Conservation (phyloP, 2,797 vertebrate genomes). For the Mus minutoides region DNA sequence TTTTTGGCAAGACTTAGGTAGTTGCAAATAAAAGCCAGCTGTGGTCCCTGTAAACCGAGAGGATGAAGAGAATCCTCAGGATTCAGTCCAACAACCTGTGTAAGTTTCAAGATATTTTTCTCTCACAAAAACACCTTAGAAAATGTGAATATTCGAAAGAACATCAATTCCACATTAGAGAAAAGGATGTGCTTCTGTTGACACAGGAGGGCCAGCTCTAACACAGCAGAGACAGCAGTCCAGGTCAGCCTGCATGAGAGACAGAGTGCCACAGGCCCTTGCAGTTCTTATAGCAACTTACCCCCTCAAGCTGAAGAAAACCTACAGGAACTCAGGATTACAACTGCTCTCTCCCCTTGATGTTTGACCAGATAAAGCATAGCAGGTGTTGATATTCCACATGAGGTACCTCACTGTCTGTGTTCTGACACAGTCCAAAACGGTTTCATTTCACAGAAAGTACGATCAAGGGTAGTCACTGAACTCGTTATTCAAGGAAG, state of each 20-base stretch:
- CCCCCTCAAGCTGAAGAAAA: neutral
- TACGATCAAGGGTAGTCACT: neutral
- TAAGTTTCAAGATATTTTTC: neutral
- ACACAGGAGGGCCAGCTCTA: neutral
- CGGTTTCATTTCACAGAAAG: constrained; percentile 27
- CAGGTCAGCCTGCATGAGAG: neutral
- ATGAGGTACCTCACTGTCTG: neutral
- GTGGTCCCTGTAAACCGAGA: neutral
- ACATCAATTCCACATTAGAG: constrained; percentile 3
- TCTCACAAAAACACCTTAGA: constrained; percentile 5
- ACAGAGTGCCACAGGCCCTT: neutral
- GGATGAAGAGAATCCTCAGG: neutral
- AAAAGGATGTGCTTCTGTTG: neutral
- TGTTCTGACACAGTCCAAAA: neutral
- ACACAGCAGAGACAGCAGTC: neutral
- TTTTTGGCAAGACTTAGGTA: neutral
- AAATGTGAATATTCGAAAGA: neutral
- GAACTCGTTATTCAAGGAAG: constrained; percentile 12
- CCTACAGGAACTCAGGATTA: neutral
- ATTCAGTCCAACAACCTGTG: neutral
- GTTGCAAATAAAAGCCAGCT: constrained; percentile 16
- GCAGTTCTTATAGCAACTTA: neutral
- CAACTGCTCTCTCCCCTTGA: constrained; percentile 23
- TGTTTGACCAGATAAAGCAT: neutral
- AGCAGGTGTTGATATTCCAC: neutral